Evolutionary conservation across 2,113 vertebrate genomes (phyloP), one percentile per base, ranked within the genome.

Genomic region (Amphiprion percula): DNA sequence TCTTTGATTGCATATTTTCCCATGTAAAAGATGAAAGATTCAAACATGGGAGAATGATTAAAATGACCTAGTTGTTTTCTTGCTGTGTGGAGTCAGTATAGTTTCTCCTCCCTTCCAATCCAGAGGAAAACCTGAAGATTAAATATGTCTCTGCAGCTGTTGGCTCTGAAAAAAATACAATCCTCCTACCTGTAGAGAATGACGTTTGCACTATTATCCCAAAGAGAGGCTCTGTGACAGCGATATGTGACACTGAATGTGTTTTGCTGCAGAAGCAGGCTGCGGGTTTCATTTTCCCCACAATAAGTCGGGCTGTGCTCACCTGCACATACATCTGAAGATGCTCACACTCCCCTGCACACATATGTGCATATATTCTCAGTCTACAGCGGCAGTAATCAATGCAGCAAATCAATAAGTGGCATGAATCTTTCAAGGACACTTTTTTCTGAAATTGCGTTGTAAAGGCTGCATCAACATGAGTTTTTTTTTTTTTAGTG

Each of bases 371-470:
- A 66, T 61, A 65, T 65, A 74, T 77, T 76, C 67, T 65, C 33
- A 56, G 50, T 53, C 47, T 21, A 50, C 60, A 21, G 68, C 41
- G 77, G 49, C 58, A 39, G 21, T 90, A 77, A 87, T 86, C 80
- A 61, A 76, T 87, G 66, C 49, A 56, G 60, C 74, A 69, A 4
- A 49, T 80, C 62, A 79, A 84, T 82, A 71, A 68, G 80, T 28
- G 71, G 66, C 53, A 68, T 50, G 53, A 59, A 77, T 77, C 58
- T 74, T 56, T 67, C 60, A 63, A 70, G 76, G 9, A 85, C 49
- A 26, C 26, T 17, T 80, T 82, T 74, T 74, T 21, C 44, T 49
- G 52, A 74, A 65, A 65, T 58, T 70, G 33, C 37, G 60, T 9
- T 53, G 56, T 53, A 30, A 61, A 61, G 52, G 70, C 72, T 60